Conservation (phyloP, 37 sponge, comb jelly and placozoan species). For the Cladorhizidae sp. region DNA sequence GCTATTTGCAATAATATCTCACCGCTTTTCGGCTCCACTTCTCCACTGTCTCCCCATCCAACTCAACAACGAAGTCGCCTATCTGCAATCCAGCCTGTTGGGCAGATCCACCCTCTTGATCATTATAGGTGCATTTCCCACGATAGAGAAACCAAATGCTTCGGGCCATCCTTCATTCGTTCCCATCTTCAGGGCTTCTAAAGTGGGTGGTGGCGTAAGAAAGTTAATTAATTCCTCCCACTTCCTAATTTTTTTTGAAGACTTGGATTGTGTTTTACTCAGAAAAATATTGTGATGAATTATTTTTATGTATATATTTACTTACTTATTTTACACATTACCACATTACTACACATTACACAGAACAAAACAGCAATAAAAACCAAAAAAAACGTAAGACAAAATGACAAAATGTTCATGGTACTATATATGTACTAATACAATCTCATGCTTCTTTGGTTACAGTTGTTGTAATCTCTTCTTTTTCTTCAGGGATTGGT, state of each 20-base stretch:
- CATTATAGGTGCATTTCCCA: constrained; percentile 58
- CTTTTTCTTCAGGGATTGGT: constrained; percentile 81
- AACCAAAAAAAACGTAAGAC: too few species aligned
- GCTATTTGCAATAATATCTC: neutral
- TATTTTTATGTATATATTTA: too few species aligned
- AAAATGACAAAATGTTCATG: too few species aligned
- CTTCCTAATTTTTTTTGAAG: too few species aligned
- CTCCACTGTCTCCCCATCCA: constrained; percentile 75
- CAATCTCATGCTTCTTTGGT: neutral
- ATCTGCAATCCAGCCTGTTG: constrained; percentile 75
- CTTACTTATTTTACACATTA: too few species aligned
- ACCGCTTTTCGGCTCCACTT: constrained; percentile 52
- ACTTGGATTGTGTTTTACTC: too few species aligned
- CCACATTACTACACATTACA: too few species aligned
- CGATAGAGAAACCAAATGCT: constrained; percentile 81
- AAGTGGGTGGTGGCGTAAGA: too few species aligned
- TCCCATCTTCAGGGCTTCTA: constrained; percentile 87
- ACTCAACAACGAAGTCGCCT: constrained; percentile 75
- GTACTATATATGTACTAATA: too few species aligned
- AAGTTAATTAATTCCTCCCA: too few species aligned
- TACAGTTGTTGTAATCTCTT: neutral
- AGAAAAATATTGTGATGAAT: too few species aligned
- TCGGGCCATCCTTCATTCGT: constrained; percentile 91
- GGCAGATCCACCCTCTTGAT: constrained; percentile 73
- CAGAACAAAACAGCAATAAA: too few species aligned